Evolutionary conservation across 1,140 invertebrate species (phyloP).

Genomic region (Euschistus heros): DNA sequence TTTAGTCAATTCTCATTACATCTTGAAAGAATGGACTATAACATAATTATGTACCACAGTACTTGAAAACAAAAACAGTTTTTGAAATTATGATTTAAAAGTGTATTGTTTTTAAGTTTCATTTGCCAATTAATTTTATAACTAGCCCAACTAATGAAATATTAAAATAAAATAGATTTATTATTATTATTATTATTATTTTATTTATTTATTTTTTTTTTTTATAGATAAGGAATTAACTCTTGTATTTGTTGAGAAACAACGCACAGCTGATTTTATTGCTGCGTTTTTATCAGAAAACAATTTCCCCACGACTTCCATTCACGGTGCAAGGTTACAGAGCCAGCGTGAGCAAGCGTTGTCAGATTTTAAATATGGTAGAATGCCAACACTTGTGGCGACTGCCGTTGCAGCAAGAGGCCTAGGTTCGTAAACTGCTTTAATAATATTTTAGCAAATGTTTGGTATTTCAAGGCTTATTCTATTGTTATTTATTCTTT

Average conservation of each 20-base stretch:
- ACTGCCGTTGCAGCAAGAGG: conserved; percentile 90
- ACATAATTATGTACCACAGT: too few species aligned
- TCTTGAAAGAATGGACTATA: too few species aligned
- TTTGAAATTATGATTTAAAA: too few species aligned
- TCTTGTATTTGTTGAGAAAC: conserved; percentile 83
- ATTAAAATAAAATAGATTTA: too few species aligned
- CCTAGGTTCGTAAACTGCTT: conserved; percentile 42
- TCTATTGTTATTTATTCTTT: not conserved
- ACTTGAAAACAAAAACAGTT: too few species aligned
- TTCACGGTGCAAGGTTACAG: conserved; percentile 87
- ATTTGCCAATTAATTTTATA: too few species aligned
- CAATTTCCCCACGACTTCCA: conserved; percentile 66
- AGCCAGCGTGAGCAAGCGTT: conserved; percentile 80
- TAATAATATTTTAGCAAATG: conserved; percentile 35
- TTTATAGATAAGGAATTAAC: conserved; percentile 42
- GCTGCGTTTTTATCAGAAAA: conserved; percentile 60
- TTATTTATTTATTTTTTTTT: conserved; percentile 1
- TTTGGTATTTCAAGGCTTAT: conserved; percentile 37
- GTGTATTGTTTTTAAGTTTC: too few species aligned
- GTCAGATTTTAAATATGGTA: conserved; percentile 64
- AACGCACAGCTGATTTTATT: conserved; percentile 80
- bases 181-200: not conserved
- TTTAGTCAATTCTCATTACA: too few species aligned
- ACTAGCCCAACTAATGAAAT: too few species aligned
- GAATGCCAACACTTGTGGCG: conserved; percentile 69